phyloP scores from a whole-genome alignment of 2,113 vertebrate genomes.

The Rana temporaria region DNA sequence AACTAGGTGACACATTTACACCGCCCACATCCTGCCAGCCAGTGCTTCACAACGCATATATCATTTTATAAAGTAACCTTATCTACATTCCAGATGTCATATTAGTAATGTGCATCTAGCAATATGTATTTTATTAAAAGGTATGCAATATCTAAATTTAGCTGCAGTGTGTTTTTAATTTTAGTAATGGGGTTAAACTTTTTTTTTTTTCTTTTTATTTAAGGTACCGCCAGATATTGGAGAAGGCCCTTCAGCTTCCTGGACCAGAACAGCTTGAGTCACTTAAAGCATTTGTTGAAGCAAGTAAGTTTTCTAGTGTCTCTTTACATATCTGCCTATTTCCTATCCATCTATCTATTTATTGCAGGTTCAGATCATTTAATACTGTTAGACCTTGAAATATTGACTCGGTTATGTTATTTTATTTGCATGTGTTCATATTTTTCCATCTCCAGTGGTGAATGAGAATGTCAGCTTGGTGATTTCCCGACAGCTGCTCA shows the following conservation, averaged over 20 bases:
- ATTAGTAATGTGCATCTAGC: too few relatives aligned
- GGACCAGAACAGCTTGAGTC: conserved; percentile 92
- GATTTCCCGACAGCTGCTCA: conserved; percentile 95
- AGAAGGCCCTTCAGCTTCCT: conserved; percentile 91
- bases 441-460: conserved; percentile 80
- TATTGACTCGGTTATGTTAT: background rate
- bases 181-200: background rate
- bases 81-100: too few relatives aligned
- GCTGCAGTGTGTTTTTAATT: background rate
- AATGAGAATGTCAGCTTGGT: conserved; percentile 98
- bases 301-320: conserved; percentile 81
- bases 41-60: too few relatives aligned
- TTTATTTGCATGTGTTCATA: background rate
- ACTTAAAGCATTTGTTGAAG: conserved; percentile 98
- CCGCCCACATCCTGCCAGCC: too few relatives aligned
- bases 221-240: conserved; percentile 95
- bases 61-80: too few relatives aligned
- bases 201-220: conserved; percentile 54
- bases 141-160: too few relatives aligned
- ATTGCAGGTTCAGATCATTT: background rate
- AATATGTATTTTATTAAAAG: too few relatives aligned
- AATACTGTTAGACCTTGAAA: background rate
- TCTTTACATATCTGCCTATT: too few relatives aligned
- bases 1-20: too few relatives aligned
- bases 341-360: background rate